These are phyloP conservation scores for Actenoides hombroni DNA, from an alignment of 2,113 vertebrate genomes.

Conservation along the genomic window DNA sequence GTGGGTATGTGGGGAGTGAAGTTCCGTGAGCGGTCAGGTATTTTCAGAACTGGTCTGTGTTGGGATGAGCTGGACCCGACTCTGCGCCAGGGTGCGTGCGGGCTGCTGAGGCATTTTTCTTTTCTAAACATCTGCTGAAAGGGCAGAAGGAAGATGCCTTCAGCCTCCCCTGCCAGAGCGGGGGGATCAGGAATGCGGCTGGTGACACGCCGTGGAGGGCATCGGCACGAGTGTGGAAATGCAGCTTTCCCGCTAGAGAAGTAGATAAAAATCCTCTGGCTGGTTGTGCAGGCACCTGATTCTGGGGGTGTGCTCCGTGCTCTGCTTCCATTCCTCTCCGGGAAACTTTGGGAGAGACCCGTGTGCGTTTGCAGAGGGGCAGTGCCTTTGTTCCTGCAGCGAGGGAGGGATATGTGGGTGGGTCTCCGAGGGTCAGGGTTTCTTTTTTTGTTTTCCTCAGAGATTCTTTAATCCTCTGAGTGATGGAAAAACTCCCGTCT, in stretches of 20 bases:
- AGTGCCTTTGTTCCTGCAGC: neutral
- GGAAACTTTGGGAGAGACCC: neutral
- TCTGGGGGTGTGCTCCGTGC: neutral
- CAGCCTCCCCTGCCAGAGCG: neutral
- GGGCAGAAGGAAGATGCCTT: slow-evolving; percentile 25
- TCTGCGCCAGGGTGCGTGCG: rapidly evolving
- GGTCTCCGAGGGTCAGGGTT: neutral
- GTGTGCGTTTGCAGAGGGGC: neutral
- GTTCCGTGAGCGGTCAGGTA: neutral
- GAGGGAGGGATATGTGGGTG: neutral
- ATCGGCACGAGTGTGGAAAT: neutral
- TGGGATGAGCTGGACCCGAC: neutral
- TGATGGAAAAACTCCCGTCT: slow-evolving; percentile 29
- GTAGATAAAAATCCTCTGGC: neutral
- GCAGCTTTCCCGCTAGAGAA: neutral
- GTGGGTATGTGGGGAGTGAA: neutral
- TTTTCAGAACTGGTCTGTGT: neutral
- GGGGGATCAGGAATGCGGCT: slow-evolving; percentile 40
- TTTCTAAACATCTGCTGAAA: slow-evolving; percentile 38
- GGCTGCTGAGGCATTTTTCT: neutral
- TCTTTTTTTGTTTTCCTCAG: neutral
- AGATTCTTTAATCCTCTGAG: slow-evolving; percentile 40
- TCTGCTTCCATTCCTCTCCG: neutral
- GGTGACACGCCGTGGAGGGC: neutral
- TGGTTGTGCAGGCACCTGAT: rapidly evolving